Evolutionary conservation across 2,888 invertebrate species (phyloP).

Genomic region (Pyrrhosoma nymphula): DNA sequence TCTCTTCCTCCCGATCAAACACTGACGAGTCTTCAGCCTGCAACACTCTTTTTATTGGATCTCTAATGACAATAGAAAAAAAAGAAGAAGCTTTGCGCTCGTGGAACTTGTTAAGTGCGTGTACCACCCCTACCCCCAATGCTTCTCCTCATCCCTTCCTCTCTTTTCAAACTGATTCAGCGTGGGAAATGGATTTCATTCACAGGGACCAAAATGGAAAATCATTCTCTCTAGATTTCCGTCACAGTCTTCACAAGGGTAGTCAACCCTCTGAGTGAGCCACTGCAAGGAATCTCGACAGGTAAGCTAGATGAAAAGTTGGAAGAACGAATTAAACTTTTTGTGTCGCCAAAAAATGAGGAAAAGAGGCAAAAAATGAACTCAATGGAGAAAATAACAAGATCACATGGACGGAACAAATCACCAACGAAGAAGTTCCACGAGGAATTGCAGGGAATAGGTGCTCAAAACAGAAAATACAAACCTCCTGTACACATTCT

Average conservation of each 20-base stretch:
- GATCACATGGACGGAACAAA: too few relatives aligned
- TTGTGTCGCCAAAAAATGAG: not conserved
- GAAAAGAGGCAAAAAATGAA: not conserved
- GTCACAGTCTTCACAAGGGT: not conserved
- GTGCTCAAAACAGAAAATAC: too few relatives aligned
- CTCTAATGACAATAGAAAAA: not conserved
- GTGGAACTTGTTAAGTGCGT: not conserved
- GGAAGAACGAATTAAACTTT: not conserved
- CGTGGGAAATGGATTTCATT: not conserved
- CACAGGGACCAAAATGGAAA: not conserved
- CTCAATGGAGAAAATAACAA: not conserved
- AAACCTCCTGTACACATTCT: too few relatives aligned
- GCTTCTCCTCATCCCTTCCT: not conserved
- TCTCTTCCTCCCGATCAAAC: constrained; percentile 6
- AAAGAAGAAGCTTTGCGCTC: not conserved
- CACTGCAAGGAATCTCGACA: not conserved
- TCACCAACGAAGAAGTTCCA: too few relatives aligned
- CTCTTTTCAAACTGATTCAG: not conserved
- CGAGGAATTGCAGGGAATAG: too few relatives aligned
- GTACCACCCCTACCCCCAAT: not conserved
- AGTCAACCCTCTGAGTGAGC: not conserved
- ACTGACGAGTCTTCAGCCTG: not conserved
- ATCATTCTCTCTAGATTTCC: not conserved
- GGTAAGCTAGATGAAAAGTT: not conserved
- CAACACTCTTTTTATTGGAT: not conserved